These are phyloP conservation scores for Nowickia ferox DNA, from an alignment of 2,888 invertebrate species.

Conservation along the genomic window DNA sequence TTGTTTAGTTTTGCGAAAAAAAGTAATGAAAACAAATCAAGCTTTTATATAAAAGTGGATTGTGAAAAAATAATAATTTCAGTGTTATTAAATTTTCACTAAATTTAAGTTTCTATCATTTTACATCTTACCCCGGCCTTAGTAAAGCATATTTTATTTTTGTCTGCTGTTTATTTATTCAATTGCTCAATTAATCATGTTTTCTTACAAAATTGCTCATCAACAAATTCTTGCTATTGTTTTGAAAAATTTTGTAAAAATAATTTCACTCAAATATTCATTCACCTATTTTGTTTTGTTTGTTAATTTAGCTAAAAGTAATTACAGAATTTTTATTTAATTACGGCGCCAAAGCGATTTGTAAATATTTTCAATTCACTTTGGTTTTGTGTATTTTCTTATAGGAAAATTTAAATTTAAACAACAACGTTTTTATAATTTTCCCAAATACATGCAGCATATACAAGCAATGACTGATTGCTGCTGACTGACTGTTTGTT, in stretches of 20 bases:
- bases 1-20: not conserved
- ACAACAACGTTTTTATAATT: constrained; percentile 33
- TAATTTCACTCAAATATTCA: not conserved
- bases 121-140: too few species aligned
- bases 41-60: too few species aligned
- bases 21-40: too few species aligned
- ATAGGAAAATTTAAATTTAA: constrained; percentile 47
- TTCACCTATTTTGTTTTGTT: not conserved
- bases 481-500: not conserved
- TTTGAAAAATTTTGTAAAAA: constrained; percentile 18
- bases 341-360: constrained; percentile 68
- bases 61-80: too few species aligned
- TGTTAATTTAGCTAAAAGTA: constrained; percentile 25
- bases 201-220: constrained; percentile 11
- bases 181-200: constrained; percentile 3
- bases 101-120: too few species aligned
- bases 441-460: constrained; percentile 41
- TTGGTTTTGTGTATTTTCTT: constrained; percentile 56
- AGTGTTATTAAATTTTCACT: too few species aligned
- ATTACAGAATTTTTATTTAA: constrained; percentile 52
- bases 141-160: not conserved
- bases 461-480: not conserved
- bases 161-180: not conserved
- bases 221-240: constrained; percentile 7
- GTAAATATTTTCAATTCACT: constrained; percentile 72